These are phyloP conservation scores for Pogonophryne albipinna DNA, from an alignment of 2,797 vertebrate species.

Conservation along the genomic window DNA sequence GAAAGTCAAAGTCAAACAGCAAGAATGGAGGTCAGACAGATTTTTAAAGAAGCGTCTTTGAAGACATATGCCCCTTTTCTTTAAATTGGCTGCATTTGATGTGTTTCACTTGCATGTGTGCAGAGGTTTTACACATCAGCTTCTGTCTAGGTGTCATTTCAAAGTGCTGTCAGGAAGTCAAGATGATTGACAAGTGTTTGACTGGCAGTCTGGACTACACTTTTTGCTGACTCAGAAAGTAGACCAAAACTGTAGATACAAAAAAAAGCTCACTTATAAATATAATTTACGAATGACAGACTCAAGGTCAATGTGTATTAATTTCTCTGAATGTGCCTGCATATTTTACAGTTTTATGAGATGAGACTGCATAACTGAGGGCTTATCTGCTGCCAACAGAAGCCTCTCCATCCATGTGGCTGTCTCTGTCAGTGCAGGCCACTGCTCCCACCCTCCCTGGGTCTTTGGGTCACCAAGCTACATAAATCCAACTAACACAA, in stretches of 20 bases:
- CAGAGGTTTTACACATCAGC: neutral
- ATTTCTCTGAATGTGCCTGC: conserved; percentile 5
- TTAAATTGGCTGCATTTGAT: too few relatives aligned
- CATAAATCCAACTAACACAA: conserved; percentile 28
- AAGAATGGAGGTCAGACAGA: neutral
- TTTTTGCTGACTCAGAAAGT: neutral
- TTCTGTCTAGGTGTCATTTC: neutral
- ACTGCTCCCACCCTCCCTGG: conserved; percentile 8
- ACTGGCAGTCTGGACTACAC: neutral
- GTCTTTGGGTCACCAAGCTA: conserved; percentile 35
- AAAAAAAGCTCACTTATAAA: neutral
- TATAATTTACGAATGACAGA: conserved; percentile 3
- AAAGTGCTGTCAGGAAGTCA: neutral
- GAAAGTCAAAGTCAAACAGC: neutral
- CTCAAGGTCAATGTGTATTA: conserved; percentile 16
- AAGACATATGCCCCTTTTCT: too few relatives aligned
- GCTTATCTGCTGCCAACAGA: conserved; percentile 61
- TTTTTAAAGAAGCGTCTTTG: neutral
- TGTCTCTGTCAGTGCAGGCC: conserved; percentile 32
- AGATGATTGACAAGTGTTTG: neutral
- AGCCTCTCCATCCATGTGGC: conserved; percentile 38
- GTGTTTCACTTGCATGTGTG: conserved; percentile 4
- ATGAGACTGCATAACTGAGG: conserved; percentile 1
- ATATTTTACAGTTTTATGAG: conserved; percentile 13
- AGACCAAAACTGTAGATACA: neutral